Conservation (phyloP, 92 coral and sea anemone species). For the Micromussa lordhowensis region DNA sequence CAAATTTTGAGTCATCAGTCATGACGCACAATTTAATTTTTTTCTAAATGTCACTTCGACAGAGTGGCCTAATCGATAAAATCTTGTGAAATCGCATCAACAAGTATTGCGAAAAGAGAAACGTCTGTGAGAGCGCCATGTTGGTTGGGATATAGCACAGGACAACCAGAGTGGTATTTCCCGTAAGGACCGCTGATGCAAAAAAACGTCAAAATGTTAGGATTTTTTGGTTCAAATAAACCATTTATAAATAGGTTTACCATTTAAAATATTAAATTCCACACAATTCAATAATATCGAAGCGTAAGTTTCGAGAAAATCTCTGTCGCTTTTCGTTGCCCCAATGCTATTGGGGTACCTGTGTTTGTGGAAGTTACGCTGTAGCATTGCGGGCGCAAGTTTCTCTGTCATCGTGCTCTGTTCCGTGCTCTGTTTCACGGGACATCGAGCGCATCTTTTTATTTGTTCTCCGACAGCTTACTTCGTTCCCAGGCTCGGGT, state of each 20-base stretch:
- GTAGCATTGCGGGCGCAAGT: background rate
- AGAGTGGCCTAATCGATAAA: background rate
- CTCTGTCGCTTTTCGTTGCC: background rate
- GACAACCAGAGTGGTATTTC: no score
- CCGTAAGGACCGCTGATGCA: no score
- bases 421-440: background rate
- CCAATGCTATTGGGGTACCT: background rate
- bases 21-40: background rate
- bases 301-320: background rate
- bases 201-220: no score
- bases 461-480: background rate
- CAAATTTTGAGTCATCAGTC: constrained; percentile 69
- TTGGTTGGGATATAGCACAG: constrained; percentile 9
- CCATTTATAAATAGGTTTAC: no score
- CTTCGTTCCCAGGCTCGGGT: background rate
- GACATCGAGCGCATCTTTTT: background rate
- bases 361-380: background rate
- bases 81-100: background rate
- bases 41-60: no score
- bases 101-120: background rate
- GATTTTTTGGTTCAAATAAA: no score
- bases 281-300: background rate
- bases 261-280: background rate
- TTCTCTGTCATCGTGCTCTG: background rate
- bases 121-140: constrained; percentile 4